Evolutionary conservation across 2,888 invertebrate species (phyloP).

Genomic region (Koerneria pararmatus): DNA sequence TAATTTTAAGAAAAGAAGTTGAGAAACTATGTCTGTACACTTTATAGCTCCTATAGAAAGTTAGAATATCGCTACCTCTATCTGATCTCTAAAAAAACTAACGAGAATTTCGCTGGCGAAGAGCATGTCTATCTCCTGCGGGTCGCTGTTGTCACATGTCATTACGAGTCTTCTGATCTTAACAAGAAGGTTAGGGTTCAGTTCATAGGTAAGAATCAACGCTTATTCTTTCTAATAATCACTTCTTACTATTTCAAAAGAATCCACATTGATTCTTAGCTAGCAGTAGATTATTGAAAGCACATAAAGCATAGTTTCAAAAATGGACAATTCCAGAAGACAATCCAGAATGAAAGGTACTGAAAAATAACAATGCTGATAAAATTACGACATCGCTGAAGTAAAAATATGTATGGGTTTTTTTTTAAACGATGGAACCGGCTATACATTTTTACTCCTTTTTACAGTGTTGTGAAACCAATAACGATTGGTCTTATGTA

Average conservation of each 20-base stretch:
- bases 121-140: slow-evolving; percentile 44
- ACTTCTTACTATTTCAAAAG: no score
- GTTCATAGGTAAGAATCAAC: neutral
- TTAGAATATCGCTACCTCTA: neutral
- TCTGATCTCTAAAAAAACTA: neutral
- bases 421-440: neutral
- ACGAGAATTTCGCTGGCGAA: slow-evolving; percentile 46
- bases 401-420: neutral
- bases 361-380: neutral
- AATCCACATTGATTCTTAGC: no score
- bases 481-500: neutral
- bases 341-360: neutral
- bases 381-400: neutral
- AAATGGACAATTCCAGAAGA: neutral
- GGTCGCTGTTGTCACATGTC: slow-evolving; percentile 44
- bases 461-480: neutral
- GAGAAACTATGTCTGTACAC: neutral
- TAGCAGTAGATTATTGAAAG: no score
- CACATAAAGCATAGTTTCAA: no score
- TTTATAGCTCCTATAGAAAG: neutral
- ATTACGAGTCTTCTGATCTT: slow-evolving; percentile 41
- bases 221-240: no score
- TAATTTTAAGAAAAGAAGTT: neutral
- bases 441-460: no score
- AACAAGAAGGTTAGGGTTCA: slow-evolving; percentile 21